Evolutionary conservation across 2,888 invertebrate genomes (phyloP), one percentile per base, ranked within the genome.

Genomic region (Aricia artaxerxes): DNA sequence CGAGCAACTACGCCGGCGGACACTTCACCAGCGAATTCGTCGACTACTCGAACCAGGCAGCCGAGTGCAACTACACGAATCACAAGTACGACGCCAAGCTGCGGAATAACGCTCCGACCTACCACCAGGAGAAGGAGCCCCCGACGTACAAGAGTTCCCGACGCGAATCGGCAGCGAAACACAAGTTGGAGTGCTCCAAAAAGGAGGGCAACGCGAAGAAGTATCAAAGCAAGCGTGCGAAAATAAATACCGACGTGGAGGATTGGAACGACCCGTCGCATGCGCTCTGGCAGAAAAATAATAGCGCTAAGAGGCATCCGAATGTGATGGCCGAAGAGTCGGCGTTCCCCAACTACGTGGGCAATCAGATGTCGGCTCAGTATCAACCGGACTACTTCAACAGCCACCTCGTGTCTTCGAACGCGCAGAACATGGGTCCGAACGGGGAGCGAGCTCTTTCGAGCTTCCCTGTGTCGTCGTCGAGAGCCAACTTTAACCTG

Each of bases 401-500:
- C 82, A 92, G 90, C 79, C 93, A 93, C 81, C 83, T 94, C 69
- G 89, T 93, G 89, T 87, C 93, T 77, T 84, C 91, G 5, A 93
- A 92, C 80, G 87, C 93, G 83, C 94, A 93, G 83, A 87, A 88
- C 72, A 88, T 90, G 79, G 88, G 89, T 0, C 89, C 89, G 79
- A 92, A 91, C 77, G 87, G 88, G 6, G 93, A 93, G 79, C 86
- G 92, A 78, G 89, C 93, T 0, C 82, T 92, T 60, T 82, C 90
- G n/a, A 89, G 87, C 79, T 90, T 93, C 80, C 92, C 94, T 7
- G 89, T 87, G 53, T 91, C 93, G 3, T 94, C 94, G 2, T 94
- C 94, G 1, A 90, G 94, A 1, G 97, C 97, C 1, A 97, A 97
- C 88, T 97, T 97, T 87, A 97, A 97, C 90, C 92, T 97, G 72